These are phyloP conservation scores for Adelognathus sp. DNA, from an alignment of 2,888 invertebrate genomes.

Conservation along the genomic window DNA sequence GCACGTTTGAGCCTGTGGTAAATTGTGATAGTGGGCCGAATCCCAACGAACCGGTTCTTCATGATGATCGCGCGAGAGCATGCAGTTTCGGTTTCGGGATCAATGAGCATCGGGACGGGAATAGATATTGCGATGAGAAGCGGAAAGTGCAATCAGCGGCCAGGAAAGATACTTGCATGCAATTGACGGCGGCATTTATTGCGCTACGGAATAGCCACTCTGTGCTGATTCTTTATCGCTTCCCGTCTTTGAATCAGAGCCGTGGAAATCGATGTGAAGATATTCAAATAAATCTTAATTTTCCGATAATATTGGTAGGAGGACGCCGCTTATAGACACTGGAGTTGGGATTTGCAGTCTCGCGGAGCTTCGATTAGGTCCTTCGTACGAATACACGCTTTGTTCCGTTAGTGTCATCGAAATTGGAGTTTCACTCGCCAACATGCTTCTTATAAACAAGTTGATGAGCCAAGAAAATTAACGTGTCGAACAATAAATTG, in stretches of 20 bases:
- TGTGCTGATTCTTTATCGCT: background rate
- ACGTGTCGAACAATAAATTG: too few relatives aligned
- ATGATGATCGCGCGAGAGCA: background rate
- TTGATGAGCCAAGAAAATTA: too few relatives aligned
- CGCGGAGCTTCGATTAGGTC: background rate
- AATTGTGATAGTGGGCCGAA: background rate
- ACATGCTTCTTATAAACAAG: too few relatives aligned
- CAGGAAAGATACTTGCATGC: background rate
- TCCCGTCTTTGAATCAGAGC: too few relatives aligned
- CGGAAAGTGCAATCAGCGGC: background rate
- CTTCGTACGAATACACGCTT: background rate
- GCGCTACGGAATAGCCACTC: background rate
- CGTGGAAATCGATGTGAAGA: background rate
- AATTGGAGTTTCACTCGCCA: too few relatives aligned
- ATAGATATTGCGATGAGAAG: constrained; percentile 6
- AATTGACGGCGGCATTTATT: background rate
- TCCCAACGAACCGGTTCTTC: constrained; percentile 15
- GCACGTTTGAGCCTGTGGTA: background rate
- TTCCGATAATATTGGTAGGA: background rate
- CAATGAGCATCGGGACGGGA: constrained; percentile 21
- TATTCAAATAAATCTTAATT: background rate
- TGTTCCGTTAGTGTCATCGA: too few relatives aligned
- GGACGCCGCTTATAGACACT: background rate
- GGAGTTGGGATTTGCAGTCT: background rate
- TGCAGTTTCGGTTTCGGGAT: constrained; percentile 34